Conservation (phyloP, 53 echinoderm and acorn worm species). For the Antedon mediterranea region DNA sequence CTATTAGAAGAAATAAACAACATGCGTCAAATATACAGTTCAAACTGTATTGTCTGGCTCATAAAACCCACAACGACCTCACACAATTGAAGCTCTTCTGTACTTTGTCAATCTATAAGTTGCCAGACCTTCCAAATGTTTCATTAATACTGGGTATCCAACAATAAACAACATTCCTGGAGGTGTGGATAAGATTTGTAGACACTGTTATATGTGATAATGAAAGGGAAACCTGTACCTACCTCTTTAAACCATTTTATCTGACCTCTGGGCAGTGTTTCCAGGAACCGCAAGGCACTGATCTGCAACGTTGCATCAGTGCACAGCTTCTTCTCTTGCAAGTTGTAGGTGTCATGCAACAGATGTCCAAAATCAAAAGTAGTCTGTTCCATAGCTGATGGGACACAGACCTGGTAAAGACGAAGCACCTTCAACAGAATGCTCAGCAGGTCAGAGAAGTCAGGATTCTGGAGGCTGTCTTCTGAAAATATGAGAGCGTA, state of each 20-base stretch:
- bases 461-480: background rate
- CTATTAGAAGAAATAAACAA: background rate
- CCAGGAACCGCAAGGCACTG: conserved; percentile 25
- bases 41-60: too few species aligned
- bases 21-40: too few species aligned
- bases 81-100: too few species aligned
- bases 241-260: conserved; percentile 93
- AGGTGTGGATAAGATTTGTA: too few species aligned
- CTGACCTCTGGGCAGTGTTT: conserved; percentile 48
- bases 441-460: background rate
- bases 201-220: too few species aligned
- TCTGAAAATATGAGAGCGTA: background rate
- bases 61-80: too few species aligned
- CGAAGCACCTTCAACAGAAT: background rate
- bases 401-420: background rate
- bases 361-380: background rate
- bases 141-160: too few species aligned
- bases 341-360: background rate
- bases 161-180: too few species aligned
- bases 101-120: too few species aligned
- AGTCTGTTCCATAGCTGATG: background rate
- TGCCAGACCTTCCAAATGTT: too few species aligned
- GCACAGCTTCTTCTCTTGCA: background rate
- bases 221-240: background rate
- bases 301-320: background rate